These are phyloP conservation scores for Phoxinus dragarum DNA, from an alignment of 2,797 vertebrate species.

Conservation along the genomic window DNA sequence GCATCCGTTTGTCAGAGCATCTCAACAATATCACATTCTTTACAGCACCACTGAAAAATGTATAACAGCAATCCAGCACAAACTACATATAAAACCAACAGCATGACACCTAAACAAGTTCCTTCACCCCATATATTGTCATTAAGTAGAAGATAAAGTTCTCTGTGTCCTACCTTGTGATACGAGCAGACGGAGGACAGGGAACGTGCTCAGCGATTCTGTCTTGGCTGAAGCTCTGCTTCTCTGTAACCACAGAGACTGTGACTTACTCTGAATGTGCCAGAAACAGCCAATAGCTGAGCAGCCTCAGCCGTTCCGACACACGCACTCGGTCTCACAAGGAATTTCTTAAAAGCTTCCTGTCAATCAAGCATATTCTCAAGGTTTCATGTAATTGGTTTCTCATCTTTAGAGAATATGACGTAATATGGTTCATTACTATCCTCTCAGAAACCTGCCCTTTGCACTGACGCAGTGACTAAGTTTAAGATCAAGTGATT, in stretches of 20 bases:
- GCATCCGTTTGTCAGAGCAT: neutral
- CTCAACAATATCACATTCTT: neutral
- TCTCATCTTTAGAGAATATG: conserved; percentile 2
- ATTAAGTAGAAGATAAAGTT: conserved; percentile 22
- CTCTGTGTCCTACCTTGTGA: conserved; percentile 59
- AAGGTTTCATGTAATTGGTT: conserved; percentile 11
- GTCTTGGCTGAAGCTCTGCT: conserved; percentile 61
- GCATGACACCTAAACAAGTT: conserved; percentile 37
- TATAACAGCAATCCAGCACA: neutral
- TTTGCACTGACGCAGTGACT: neutral
- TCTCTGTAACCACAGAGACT: conserved; percentile 67
- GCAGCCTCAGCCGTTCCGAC: conserved; percentile 56
- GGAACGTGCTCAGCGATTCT: conserved; percentile 25
- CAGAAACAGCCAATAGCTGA: conserved; percentile 74
- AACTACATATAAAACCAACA: neutral
- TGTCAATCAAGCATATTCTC: conserved; percentile 23
- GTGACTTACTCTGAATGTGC: conserved; percentile 64
- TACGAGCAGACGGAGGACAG: conserved; percentile 50
- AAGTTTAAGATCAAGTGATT: neutral
- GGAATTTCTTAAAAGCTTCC: conserved; percentile 42
- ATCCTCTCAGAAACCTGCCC: neutral
- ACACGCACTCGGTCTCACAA: conserved; percentile 48
- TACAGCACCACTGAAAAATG: conserved; percentile 1
- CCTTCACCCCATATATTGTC: conserved; percentile 26
- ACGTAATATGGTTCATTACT: neutral